Base-by-base conservation (phyloP, 64 coral and sea anemone genomes). In the Dendrophyllia cribrosa region DNA sequence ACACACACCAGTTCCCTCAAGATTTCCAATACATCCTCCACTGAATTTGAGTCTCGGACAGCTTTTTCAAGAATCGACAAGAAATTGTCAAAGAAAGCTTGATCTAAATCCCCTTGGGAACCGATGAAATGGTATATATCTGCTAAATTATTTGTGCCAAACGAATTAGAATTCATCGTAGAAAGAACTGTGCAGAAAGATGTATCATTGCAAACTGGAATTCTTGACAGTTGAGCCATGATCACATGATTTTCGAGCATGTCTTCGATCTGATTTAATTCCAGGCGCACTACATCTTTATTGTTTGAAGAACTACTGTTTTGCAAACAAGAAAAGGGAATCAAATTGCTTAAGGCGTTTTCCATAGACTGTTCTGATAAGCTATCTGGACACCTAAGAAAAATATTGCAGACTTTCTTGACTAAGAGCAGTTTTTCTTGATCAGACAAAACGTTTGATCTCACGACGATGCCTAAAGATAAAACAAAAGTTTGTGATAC, bases 161-260 rank as follows among this genome's bases (percentile, higher is more conserved):
- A 46, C 0, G 34, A 7, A 15, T 64, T 19, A 4, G 13, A 16
- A 2, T 20, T 82, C 7, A 62, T 63, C 15, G 2, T 66, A 43
- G 61, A 66, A 3, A 84, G 19, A 1, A 21, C 60, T 0, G 17
- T 13, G 20, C 17, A 66, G 8, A 84, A 7, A 12, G 60, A 66
- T 12, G 0, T 0, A 10, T 63, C 2, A 0, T 3, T 0, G 0
- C 14, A 7, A 16, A 16, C 0, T 5, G 80, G n/a, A 5, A 83
- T 66, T 66, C 44, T 83, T 4, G 60, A 63, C 8, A 83, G 19
- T 12, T 83, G 80, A 51, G 17, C 7, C 44, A 83, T 45, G 7
- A 67, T 46, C 7, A 0, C 63, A 17, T 60, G 45, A 50, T 83
- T 17, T 7, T 53, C 45, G 60, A 83, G 9, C 0, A 68, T 17